phyloP scores from a whole-genome alignment of 2,888 invertebrate genomes.

The Galeruca laticollis region DNA sequence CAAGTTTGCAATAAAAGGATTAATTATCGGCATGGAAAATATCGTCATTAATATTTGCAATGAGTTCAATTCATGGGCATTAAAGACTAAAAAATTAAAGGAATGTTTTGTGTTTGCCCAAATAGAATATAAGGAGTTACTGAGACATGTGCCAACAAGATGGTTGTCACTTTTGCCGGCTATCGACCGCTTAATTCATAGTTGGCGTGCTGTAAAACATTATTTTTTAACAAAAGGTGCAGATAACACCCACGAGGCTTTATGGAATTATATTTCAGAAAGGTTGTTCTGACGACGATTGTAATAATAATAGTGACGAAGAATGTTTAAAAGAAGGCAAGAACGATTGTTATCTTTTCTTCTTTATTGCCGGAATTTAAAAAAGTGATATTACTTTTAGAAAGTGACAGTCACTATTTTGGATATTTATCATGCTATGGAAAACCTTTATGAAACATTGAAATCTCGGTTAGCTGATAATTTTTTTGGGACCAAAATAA shows the following conservation, averaged over 20 bases:
- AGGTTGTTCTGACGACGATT: background rate
- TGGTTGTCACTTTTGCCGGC: conserved; percentile 44
- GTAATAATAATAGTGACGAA: background rate
- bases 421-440: conserved; percentile 14
- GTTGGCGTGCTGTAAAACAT: conserved; percentile 42
- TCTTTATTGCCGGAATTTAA: conserved; percentile 16
- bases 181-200: conserved; percentile 39
- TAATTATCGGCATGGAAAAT: conserved; percentile 51
- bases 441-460: background rate
- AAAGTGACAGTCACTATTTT: conserved; percentile 21
- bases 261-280: conserved; percentile 16
- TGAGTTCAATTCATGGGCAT: conserved; percentile 48
- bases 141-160: no score
- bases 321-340: background rate
- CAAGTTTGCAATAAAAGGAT: conserved; percentile 46
- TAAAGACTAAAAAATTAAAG: conserved; percentile 44
- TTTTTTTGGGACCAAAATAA: background rate
- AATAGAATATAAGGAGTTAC: conserved; percentile 30
- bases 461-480: background rate
- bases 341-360: background rate
- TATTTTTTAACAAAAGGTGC: conserved; percentile 36
- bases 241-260: conserved; percentile 21
- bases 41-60: conserved; percentile 44
- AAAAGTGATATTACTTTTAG: conserved; percentile 18
- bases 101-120: conserved; percentile 32